Evolutionary conservation across 2,113 vertebrate species (phyloP), one percentile per base, ranked within the genome.

Genomic region (Rhea pennata): DNA sequence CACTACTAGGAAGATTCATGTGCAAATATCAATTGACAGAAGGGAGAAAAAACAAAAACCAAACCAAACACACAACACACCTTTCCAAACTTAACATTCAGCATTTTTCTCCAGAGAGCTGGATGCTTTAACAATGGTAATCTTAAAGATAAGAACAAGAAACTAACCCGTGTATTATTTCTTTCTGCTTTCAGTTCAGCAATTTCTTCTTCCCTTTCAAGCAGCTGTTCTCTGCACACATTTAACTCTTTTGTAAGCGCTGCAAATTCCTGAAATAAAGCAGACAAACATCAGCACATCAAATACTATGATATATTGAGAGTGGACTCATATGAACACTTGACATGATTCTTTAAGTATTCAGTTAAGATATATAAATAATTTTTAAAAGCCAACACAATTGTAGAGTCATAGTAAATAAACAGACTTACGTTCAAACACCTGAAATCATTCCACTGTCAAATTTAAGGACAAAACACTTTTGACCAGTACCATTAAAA

Each of bases 151-250:
- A 9, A 74, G 88, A 75, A 86, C 21, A 88, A 58, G 71, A 58
- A 66, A 98, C 99, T 97, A 26, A 99, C 99, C 98, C 99, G 98
- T 0, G 99, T 99, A 96, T 99, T 99, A 97, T 99, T 99, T 66
- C 99, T 98, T 96, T 99, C 99, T 0, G 99, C 99, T 95, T 99
- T 99, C 76, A 99, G 98, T 90, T 99, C 99, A 2, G 99, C 98
- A 0, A 99, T 99, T 96, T 99, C 99, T 95, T 99, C 99, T 95
- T 99, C 99, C 82, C 99, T 98, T 96, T 99, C 99, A 46, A 99
- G 98, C 72, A 99, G 99, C 87, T 99, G 99, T 94, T 99, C 99
- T 94, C 99, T 96, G 96, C 99, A 99, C 23, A 99, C 96, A 19
- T 99, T 99, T 71, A 99, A 98, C 92, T 99, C 99, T 95, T 99